Conservation (phyloP, 2,113 vertebrate genomes). For the Syrrhaptes paradoxus region DNA sequence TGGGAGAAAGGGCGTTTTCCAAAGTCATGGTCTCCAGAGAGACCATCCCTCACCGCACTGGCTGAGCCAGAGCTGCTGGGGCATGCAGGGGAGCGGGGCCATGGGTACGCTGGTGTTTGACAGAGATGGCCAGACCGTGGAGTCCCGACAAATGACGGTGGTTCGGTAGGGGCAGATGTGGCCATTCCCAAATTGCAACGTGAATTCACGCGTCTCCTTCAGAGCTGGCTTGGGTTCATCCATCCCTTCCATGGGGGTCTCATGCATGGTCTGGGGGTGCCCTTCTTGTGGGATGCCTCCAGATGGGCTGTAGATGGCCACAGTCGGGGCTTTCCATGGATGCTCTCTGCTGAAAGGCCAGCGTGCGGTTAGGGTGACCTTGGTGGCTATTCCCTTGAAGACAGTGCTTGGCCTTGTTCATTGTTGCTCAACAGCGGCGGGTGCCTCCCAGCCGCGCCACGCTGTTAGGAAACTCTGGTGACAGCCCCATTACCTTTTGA, state of each 20-base stretch:
- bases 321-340: background rate
- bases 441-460: accelerated
- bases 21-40: background rate
- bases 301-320: background rate
- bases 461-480: background rate
- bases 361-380: background rate
- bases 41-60: background rate
- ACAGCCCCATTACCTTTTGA: slow-evolving; percentile 60
- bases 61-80: background rate
- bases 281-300: background rate
- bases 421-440: background rate
- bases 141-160: accelerated
- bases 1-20: background rate
- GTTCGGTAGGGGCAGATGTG: background rate
- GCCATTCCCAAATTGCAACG: background rate
- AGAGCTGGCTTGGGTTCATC: background rate
- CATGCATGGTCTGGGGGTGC: accelerated
- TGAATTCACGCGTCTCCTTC: background rate
- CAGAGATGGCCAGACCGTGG: background rate
- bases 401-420: background rate
- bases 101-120: background rate
- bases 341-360: background rate
- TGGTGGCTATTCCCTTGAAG: background rate
- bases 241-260: background rate
- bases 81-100: accelerated